phyloP scores from a whole-genome alignment of 2,113 vertebrate species.

The Trochalopteron elliotii region DNA sequence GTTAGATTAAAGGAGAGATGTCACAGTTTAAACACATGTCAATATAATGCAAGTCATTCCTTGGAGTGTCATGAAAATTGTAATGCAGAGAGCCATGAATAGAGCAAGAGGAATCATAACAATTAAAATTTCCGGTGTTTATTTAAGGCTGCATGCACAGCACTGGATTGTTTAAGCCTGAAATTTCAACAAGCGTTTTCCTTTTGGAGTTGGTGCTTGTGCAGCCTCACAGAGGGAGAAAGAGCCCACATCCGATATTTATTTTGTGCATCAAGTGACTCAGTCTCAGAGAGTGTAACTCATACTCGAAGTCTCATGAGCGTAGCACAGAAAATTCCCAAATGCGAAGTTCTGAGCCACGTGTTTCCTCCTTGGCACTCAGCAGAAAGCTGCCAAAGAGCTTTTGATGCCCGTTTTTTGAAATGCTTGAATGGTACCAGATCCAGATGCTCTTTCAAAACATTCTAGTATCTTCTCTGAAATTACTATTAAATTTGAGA shows the following conservation, averaged over 20 bases:
- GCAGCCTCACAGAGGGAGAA: not conserved
- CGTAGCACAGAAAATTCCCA: not conserved
- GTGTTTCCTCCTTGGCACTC: not conserved
- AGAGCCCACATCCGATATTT: slow-evolving; percentile 34
- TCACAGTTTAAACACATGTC: not conserved
- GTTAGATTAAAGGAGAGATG: not conserved
- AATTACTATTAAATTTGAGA: not conserved
- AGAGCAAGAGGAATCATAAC: not conserved
- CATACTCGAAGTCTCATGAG: not conserved
- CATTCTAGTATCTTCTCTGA: not conserved
- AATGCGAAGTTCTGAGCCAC: not conserved
- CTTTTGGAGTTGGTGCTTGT: not conserved
- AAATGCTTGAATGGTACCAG: not conserved
- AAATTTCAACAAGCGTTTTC: not conserved
- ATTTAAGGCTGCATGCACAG: not conserved
- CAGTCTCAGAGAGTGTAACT: not conserved
- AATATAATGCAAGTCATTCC: not conserved
- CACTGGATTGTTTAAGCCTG: not conserved
- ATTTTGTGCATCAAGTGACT: slow-evolving; percentile 29
- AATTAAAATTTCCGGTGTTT: not conserved
- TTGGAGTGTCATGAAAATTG: not conserved
- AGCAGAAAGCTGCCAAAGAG: not conserved
- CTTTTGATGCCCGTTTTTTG: not conserved
- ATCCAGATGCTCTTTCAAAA: not conserved
- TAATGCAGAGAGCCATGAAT: not conserved